These are phyloP conservation scores for Gallinago media DNA, from an alignment of 2,113 vertebrate species.

Conservation along the genomic window DNA sequence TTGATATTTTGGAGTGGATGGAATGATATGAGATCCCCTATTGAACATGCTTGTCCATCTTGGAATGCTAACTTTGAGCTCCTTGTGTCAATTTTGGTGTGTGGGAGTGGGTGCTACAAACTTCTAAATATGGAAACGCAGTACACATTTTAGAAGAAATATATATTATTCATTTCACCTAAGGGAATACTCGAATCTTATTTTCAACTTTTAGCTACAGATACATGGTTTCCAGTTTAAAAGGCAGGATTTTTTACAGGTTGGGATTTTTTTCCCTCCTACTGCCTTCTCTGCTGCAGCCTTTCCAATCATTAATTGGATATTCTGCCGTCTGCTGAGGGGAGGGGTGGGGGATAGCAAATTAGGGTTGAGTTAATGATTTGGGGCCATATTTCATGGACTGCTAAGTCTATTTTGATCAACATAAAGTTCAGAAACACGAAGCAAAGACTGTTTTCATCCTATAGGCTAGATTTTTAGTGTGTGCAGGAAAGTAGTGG, in stretches of 20 bases:
- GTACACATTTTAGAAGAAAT: not conserved
- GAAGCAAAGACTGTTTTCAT: not conserved
- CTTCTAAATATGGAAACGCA: not conserved
- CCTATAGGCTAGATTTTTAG: not conserved
- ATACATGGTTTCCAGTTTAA: not conserved
- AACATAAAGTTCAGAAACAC: not conserved
- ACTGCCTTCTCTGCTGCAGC: not conserved
- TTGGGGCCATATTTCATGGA: not conserved
- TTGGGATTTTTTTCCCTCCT: not conserved
- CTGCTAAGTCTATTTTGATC: not conserved
- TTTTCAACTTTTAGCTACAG: not conserved
- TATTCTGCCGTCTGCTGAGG: not conserved
- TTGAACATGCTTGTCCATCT: not conserved
- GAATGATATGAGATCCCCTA: not conserved
- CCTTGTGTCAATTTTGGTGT: not conserved
- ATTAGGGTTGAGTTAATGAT: not conserved
- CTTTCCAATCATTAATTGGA: not conserved
- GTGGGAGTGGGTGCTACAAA: not conserved
- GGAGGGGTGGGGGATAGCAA: not conserved
- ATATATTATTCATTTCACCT: not conserved
- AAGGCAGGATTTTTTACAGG: not conserved
- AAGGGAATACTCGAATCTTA: not conserved
- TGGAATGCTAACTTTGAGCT: not conserved
- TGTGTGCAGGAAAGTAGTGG: not conserved
- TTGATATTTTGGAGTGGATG: not conserved